Conservation (phyloP, 2,888 invertebrate genomes). For the Anorthoa munda region DNA sequence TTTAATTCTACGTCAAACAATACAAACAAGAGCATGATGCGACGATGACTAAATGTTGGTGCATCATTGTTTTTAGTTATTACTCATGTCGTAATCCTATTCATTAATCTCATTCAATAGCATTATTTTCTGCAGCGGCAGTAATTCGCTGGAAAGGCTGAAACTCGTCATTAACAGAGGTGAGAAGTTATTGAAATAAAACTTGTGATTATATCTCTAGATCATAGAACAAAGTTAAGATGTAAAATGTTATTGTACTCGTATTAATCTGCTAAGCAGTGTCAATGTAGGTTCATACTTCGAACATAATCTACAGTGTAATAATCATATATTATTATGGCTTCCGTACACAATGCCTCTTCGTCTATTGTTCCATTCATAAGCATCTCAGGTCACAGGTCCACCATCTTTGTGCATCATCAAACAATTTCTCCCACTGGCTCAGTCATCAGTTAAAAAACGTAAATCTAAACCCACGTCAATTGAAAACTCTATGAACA, state of each 20-base stretch:
- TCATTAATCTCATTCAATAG: conserved; percentile 56
- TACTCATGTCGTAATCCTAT: conserved; percentile 56
- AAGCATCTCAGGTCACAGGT: conserved; percentile 45
- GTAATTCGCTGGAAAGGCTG: conserved; percentile 15
- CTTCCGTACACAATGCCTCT: conserved; percentile 41
- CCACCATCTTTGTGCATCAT: conserved; percentile 48
- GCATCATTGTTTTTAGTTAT: conserved; percentile 62
- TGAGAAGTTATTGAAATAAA: background rate
- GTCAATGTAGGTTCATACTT: conserved; percentile 12
- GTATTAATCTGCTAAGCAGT: conserved; percentile 16
- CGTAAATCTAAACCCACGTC: conserved; percentile 49
- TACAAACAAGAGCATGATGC: conserved; percentile 48
- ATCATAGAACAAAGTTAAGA: conserved; percentile 5
- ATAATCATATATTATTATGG: conserved; percentile 46
- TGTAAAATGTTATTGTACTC: background rate
- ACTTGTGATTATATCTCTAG: background rate
- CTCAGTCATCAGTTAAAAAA: conserved; percentile 45
- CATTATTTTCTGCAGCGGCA: conserved; percentile 26
- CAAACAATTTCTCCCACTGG: conserved; percentile 52
- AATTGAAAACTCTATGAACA: conserved; percentile 53
- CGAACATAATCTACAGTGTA: conserved; percentile 22
- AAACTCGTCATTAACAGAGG: background rate
- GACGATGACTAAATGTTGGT: conserved; percentile 51
- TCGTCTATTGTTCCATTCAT: conserved; percentile 50
- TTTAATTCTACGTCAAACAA: conserved; percentile 42